phyloP scores from a whole-genome alignment of 2,797 vertebrate species.

The Lophotriccus pileatus region DNA sequence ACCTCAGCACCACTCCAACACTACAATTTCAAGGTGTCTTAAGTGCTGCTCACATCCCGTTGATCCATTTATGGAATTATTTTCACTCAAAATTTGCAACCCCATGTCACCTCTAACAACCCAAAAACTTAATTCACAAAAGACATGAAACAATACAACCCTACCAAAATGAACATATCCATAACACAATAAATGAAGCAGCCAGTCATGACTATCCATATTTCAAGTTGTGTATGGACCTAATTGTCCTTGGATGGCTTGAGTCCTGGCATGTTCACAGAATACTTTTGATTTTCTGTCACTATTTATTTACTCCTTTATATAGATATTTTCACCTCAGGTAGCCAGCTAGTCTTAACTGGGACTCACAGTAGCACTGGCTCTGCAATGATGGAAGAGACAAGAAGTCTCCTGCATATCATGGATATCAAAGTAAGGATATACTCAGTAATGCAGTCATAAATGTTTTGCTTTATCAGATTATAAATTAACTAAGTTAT shows the following conservation, averaged over 20 bases:
- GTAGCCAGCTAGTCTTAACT: background rate
- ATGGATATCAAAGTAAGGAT: background rate
- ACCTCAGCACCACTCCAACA: background rate
- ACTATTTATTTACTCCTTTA: background rate
- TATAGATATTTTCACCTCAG: background rate
- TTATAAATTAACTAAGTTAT: background rate
- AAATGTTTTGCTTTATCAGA: background rate
- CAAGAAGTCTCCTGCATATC: background rate
- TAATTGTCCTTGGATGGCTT: background rate
- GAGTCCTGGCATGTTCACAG: background rate
- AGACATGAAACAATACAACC: background rate
- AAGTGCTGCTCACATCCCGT: too few species aligned
- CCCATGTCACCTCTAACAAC: rapidly evolving
- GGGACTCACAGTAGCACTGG: background rate
- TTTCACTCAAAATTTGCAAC: background rate
- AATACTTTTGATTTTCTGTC: background rate
- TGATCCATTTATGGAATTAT: background rate
- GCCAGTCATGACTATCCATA: rapidly evolving
- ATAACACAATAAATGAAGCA: background rate
- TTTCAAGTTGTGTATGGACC: background rate
- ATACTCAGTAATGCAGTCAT: background rate
- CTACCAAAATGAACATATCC: background rate
- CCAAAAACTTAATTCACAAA: background rate
- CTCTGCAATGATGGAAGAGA: background rate
- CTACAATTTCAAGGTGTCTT: background rate